Evolutionary conservation across 2,113 vertebrate species (phyloP).

Genomic region (Mastomys coucha): DNA sequence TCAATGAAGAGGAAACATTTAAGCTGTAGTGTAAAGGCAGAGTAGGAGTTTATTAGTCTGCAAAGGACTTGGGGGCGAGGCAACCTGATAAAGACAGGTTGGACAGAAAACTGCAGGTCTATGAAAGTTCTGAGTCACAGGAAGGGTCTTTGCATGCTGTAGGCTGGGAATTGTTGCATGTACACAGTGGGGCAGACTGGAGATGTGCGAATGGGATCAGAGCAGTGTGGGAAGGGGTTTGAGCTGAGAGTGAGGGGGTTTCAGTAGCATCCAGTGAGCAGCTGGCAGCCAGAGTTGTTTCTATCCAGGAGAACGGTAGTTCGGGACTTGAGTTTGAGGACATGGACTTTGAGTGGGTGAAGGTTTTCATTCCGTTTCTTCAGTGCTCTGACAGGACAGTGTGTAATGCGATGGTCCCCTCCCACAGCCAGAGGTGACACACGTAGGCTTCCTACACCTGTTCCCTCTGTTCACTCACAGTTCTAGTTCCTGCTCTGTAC

Average conservation of each 20-base stretch:
- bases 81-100: neutral
- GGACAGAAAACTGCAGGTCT: neutral
- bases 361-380: slow-evolving; percentile 27
- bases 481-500: neutral
- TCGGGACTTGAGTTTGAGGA: neutral
- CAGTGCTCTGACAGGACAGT: neutral
- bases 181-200: neutral
- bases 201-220: neutral
- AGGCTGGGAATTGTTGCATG: neutral
- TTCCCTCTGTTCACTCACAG: neutral
- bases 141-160: neutral
- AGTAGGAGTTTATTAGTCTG: neutral
- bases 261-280: neutral
- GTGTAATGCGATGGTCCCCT: neutral
- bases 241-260: neutral
- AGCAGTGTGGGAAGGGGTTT: neutral
- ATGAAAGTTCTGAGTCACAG: neutral
- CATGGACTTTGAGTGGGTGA: neutral
- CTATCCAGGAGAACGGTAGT: neutral
- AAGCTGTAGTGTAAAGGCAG: slow-evolving; percentile 1
- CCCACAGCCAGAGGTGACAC: neutral
- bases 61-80: neutral
- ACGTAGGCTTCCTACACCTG: neutral
- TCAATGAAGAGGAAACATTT: neutral
- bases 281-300: neutral